Conservation (phyloP, 1,140 invertebrate genomes). For the Microplitis demolitor region DNA sequence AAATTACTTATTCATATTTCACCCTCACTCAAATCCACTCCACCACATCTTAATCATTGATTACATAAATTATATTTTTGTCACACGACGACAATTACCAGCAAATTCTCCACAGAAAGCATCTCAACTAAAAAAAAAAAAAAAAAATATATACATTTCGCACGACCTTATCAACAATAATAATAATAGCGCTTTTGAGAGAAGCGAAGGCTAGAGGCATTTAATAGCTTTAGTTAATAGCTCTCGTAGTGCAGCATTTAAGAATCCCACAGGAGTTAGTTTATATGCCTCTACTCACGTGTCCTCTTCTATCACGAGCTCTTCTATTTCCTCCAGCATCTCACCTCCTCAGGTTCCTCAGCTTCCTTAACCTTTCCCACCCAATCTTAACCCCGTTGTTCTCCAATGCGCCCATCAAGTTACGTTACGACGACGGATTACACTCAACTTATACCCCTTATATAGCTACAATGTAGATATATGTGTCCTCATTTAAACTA, state of each 20-base stretch:
- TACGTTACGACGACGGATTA: conserved; percentile 47
- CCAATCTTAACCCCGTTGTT: conserved; percentile 29
- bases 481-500: conserved; percentile 18
- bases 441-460: conserved; percentile 17
- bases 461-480: background rate
- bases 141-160: no score
- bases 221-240: conserved; percentile 55
- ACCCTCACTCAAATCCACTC: no score
- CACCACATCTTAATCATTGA: no score
- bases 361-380: conserved; percentile 23
- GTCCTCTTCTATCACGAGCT: conserved; percentile 6
- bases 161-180: no score
- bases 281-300: conserved; percentile 30
- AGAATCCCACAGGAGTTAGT: conserved; percentile 52
- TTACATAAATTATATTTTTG: no score
- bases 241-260: conserved; percentile 52
- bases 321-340: conserved; percentile 28
- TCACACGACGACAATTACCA: no score
- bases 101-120: no score
- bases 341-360: conserved; percentile 21
- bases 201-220: conserved; percentile 31
- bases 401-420: conserved; percentile 23
- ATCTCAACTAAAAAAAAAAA: no score
- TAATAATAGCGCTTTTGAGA: background rate
- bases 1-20: no score